Base-by-base conservation (phyloP, 53 echinoderm and acorn worm genomes). In the Astropecten irregularis region DNA sequence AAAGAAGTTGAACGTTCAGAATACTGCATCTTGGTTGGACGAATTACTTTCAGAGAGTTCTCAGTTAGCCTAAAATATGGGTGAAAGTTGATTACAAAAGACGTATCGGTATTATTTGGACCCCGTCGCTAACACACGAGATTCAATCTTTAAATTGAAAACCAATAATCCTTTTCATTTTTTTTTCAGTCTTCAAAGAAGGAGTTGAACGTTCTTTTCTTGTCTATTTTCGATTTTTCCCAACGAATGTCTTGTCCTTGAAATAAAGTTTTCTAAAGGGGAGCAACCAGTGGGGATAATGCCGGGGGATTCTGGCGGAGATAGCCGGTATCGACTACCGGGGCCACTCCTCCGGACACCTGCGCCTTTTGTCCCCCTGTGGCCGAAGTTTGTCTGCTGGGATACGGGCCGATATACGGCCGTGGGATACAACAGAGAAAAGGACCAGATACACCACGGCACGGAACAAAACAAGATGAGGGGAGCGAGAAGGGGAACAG, bases 181-280 rank as follows among this genome's bases (percentile, higher is more conserved):
- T 6, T n/a, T 49, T 28, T 23, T 26, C 27, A 42, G 56, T 25
- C 26, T 22, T 31, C 9, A 20, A 53, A 42, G 42, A 8, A 23
- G 19, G 38, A 23, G 73, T 19, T 34, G 55, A 73, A 52, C 53
- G 16, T 25, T 35, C 14, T 53, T 33, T 73, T 35, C 42, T 5
- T 71, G 71, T 31, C 49, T 2, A 51, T 73, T 73, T 73, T 73
- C 73, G 73, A 73, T 73, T 73, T 73, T 22, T 30, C 11, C 53
- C 22, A 31, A 23, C n/a, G n/a, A n/a, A 35, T 21, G 73, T 73
- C 32, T 54, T 52, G 56, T 73, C 55, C 56, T 73, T 73, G 73
- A 73, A 37, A 54, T 54, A 32, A 21, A 34, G 26, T 5, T 13
- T 40, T 66, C 35, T 36, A 34, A 16, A 64, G 64, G 37, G n/a